Evolutionary conservation across 2,797 vertebrate species (phyloP).

Genomic region (Orientallactaga sibirica): DNA sequence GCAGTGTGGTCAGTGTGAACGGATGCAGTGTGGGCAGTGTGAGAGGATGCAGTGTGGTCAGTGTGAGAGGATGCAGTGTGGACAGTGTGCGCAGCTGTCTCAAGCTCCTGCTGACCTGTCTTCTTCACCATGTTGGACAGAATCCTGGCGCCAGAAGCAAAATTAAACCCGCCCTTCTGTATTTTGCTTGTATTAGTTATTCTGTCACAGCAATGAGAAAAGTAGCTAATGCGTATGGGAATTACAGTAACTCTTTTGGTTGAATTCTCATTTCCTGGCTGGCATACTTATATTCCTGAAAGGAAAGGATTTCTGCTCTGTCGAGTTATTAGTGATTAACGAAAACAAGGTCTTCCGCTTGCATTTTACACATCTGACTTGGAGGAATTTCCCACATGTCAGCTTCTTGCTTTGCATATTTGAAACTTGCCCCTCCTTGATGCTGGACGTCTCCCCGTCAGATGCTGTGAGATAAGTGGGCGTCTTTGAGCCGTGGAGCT

Average conservation of each 20-base stretch:
- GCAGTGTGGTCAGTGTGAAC: too few species aligned
- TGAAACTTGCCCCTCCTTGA: neutral
- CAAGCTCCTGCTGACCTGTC: too few species aligned
- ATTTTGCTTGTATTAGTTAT: too few species aligned
- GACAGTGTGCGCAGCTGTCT: too few species aligned
- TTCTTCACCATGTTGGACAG: too few species aligned
- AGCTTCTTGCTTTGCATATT: neutral
- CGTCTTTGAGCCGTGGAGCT: neutral
- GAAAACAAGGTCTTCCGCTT: conserved; percentile 22
- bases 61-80: too few species aligned
- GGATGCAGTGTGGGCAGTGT: too few species aligned
- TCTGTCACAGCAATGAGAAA: too few species aligned
- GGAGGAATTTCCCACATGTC: neutral
- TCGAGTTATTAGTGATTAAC: neutral
- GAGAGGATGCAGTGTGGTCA: too few species aligned
- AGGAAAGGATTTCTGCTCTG: neutral
- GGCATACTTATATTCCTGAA: neutral
- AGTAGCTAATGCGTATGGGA: neutral
- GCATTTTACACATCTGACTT: conserved; percentile 31
- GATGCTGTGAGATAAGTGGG: neutral
- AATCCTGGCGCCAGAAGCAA: too few species aligned
- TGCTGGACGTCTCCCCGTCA: neutral
- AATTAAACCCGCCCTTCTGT: too few species aligned
- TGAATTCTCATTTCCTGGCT: neutral
- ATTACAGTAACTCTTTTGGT: neutral